Percentiles rank a stretch among this genome's conserved stretches.
These are phyloP conservation scores for Apodemus sylvaticus DNA, from an alignment of 2,113 vertebrate genomes.

Conservation along the genomic window DNA sequence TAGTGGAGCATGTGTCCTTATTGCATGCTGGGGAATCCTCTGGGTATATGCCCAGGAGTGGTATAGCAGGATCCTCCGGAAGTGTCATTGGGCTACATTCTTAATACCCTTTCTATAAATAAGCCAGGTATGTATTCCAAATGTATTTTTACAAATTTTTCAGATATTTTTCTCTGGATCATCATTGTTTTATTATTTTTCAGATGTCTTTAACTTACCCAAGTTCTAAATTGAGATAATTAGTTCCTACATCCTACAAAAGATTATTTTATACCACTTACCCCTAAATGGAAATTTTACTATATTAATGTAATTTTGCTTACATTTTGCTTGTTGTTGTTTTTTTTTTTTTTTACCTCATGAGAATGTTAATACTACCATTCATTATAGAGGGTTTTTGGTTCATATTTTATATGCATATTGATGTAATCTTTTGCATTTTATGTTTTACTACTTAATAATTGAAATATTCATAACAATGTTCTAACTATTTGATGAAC, in stretches of 20 bases:
- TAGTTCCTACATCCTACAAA: neutral
- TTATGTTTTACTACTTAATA: neutral
- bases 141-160: neutral
- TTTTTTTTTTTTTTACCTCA: neutral
- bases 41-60: no score
- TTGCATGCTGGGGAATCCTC: no score
- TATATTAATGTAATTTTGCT: neutral
- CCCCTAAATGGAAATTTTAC: neutral
- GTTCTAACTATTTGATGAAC: conserved; percentile 29
- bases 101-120: neutral
- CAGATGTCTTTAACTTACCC: neutral
- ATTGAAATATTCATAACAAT: conserved; percentile 5
- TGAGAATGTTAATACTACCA: neutral
- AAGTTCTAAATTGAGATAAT: conserved; percentile 35
- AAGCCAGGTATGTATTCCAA: neutral
- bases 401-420: neutral
- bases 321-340: neutral
- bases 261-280: neutral
- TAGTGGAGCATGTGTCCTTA: no score
- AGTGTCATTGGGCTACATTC: neutral
- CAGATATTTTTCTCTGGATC: neutral
- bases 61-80: no score
- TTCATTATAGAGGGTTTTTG: neutral
- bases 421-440: neutral
- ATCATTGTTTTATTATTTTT: neutral